Evolutionary conservation across 2,113 vertebrate species (phyloP), one percentile per base, ranked within the genome.

Genomic region (Pycnonotus jocosus): DNA sequence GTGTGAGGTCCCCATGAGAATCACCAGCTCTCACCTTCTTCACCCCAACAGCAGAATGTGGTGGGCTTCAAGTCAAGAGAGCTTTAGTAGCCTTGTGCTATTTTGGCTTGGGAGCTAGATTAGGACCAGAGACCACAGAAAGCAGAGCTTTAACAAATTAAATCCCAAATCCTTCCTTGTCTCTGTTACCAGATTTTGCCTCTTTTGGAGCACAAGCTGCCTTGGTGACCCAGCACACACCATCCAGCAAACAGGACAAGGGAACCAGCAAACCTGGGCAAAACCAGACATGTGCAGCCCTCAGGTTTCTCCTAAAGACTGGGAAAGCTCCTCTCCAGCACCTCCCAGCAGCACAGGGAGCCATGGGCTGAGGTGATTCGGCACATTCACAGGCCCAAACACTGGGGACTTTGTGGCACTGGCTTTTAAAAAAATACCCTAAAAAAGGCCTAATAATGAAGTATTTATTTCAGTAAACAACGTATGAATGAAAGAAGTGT

Each of bases 401-500:
- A 97, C 93, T 93, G 89, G 54, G 78, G 45, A 97, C 96, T 96
- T 92, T 97, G 97, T 97, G 83, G 91, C 0, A 1, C 64, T 73
- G 64, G 45, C 45, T 85, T 86, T 71, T 65, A 90, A 90, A 92
- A 91, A 91, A 91, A 76, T 8, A 84, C 44, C 85, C 53, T 91
- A 92, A 93, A 96, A 93, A 97, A 70, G 44, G 50, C 78, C 82
- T 93, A 97, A 97, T 96, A 97, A 97, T 96, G 95, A 96, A 95
- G 92, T 86, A 93, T 95, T 97, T 97, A 92, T 96, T 96, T 96
- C 92, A 78, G 92, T 96, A 97, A 97, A 97, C 94, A 97, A 91
- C 96, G 9, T 91, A 83, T 97, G 96, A 97, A 97, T 97, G 96
- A 73, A 95, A 95, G 64, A 88, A 97, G 97, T 97, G 93, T 97